Evolutionary conservation across 2,113 vertebrate genomes (phyloP).

Genomic region (Ceyx cyanopectus): DNA sequence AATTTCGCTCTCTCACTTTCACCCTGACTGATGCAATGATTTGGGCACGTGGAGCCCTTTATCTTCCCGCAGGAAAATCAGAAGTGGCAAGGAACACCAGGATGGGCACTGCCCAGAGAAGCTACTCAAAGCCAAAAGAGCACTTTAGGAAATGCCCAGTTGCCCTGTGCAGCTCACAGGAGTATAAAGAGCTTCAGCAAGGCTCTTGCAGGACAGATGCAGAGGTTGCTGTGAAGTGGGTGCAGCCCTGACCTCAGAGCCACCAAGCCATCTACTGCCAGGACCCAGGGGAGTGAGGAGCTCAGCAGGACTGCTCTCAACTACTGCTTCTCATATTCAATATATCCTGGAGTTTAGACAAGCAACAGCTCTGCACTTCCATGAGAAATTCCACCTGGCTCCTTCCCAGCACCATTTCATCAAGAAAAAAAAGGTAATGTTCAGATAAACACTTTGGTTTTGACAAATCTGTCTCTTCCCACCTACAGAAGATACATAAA

Average conservation of each 20-base stretch:
- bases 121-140: neutral
- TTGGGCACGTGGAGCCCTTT: constrained; percentile 10
- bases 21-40: neutral
- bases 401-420: neutral
- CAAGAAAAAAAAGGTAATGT: neutral
- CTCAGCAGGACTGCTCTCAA: neutral
- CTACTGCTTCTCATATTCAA: neutral
- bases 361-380: neutral
- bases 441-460: neutral
- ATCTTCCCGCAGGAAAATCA: neutral
- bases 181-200: neutral
- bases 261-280: neutral
- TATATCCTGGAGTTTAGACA: neutral
- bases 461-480: neutral
- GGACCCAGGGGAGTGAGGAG: neutral
- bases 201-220: neutral
- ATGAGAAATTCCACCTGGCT: neutral
- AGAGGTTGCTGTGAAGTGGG: neutral
- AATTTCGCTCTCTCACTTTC: constrained; percentile 17
- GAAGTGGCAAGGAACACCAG: neutral
- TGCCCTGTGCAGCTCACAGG: neutral
- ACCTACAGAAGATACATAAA: neutral
- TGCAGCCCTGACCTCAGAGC: neutral
- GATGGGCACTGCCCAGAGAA: neutral
- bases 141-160: neutral